A percentile compares a stretch with the other conserved stretches of the same genome.
phyloP scores from a whole-genome alignment of 1,140 invertebrate genomes.

The Drosophila burlai region DNA sequence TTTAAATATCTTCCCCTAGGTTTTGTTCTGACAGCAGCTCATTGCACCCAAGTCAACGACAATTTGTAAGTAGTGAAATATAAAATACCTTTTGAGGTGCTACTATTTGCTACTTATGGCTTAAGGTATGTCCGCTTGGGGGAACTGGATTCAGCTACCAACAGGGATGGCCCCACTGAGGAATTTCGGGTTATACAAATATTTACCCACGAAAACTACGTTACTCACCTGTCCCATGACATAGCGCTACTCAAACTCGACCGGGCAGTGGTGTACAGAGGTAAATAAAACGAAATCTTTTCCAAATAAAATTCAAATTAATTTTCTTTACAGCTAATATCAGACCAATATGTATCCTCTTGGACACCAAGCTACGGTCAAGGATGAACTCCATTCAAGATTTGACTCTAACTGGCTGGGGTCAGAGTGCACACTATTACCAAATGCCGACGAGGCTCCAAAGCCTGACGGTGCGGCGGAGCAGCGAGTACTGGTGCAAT shows the following conservation, averaged over 20 bases:
- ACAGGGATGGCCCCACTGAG: conserved; percentile 4
- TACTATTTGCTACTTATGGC: neutral
- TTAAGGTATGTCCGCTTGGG: conserved; percentile 13
- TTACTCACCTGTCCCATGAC: conserved; percentile 5
- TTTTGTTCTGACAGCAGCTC: conserved; percentile 8
- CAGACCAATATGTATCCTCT: conserved; percentile 5
- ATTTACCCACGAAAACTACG: neutral
- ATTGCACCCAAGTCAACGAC: conserved; percentile 3
- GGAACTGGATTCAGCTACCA: conserved; percentile 5
- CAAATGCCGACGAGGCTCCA: conserved; percentile 10
- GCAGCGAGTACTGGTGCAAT: neutral
- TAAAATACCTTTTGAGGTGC: neutral
- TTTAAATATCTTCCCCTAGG: neutral
- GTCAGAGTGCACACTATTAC: neutral
- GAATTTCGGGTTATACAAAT: neutral
- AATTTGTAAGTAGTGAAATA: conserved; percentile 1
- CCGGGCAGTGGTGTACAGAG: neutral
- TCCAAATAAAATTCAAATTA: neutral
- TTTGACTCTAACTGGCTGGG: conserved; percentile 13
- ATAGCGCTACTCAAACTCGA: conserved; percentile 19
- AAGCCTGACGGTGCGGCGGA: neutral
- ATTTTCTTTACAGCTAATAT: neutral
- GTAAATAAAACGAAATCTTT: neutral
- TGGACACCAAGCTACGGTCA: neutral
- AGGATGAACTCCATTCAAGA: neutral